Conservation (phyloP, 2,888 invertebrate species). For the Sepioteuthis lessoniana region DNA sequence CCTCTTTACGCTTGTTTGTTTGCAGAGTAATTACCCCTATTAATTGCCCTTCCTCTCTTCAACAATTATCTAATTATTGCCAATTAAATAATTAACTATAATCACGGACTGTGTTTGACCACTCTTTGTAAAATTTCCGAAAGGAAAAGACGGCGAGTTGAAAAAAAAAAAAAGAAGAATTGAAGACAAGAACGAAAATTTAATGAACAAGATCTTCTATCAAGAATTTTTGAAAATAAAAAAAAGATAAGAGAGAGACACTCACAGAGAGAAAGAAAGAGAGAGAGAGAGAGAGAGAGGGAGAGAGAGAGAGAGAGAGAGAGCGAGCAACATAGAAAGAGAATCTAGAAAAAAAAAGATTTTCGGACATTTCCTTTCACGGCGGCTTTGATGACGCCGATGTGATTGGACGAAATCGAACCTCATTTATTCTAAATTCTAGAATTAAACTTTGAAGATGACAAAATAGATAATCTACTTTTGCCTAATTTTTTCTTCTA, state of each 20-base stretch:
- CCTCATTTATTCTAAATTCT: not conserved
- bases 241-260: not conserved
- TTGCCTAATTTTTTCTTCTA: not conserved
- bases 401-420: not conserved
- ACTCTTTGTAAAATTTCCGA: not conserved
- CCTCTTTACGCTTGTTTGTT: not conserved
- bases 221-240: not conserved
- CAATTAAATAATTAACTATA: conserved; percentile 23
- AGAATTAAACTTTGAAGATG: not conserved
- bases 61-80: not conserved
- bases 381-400: not conserved
- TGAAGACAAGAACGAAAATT: not conserved
- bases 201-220: not conserved
- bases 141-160: not conserved
- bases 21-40: not conserved
- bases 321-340: too few relatives aligned
- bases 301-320: too few relatives aligned
- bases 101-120: not conserved
- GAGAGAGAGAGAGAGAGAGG: too few relatives aligned
- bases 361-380: not conserved
- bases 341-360: not conserved
- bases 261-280: too few relatives aligned
- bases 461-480: not conserved
- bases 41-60: conserved; percentile 33
- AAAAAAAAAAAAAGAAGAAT: not conserved